phyloP scores from a whole-genome alignment of 2,797 vertebrate species.

The Mormyrus proboscirostris region DNA sequence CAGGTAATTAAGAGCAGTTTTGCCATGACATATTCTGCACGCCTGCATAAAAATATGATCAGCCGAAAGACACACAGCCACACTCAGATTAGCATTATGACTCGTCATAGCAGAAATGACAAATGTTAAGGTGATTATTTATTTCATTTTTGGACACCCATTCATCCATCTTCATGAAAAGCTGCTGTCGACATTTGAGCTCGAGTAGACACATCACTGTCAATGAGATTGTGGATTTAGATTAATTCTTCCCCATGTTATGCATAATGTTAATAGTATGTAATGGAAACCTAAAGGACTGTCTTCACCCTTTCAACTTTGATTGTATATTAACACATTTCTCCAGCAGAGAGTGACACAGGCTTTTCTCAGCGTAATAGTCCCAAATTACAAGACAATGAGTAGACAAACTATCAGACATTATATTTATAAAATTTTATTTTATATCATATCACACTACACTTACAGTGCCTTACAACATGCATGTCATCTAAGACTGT shows the following conservation, averaged over 20 bases:
- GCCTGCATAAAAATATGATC: neutral
- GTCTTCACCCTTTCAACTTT: neutral
- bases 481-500: neutral
- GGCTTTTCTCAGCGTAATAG: neutral
- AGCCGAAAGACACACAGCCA: constrained; percentile 2
- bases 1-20: neutral
- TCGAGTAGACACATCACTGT: neutral
- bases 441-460: neutral
- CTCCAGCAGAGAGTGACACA: neutral
- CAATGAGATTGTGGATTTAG: neutral
- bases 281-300: neutral
- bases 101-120: neutral
- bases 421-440: no score
- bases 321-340: constrained; percentile 10
- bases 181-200: neutral
- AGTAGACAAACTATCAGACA: neutral
- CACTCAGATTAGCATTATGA: constrained; percentile 10
- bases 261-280: neutral
- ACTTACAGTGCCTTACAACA: neutral
- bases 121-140: constrained; percentile 18
- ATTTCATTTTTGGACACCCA: constrained; percentile 11
- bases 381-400: neutral
- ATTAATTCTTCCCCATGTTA: neutral
- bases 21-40: neutral
- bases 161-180: constrained; percentile 11